Percentiles rank a stretch among this genome's conserved stretches.
Conservation (phyloP, 2,113 vertebrate species). For the Cochlearius cochlearius region DNA sequence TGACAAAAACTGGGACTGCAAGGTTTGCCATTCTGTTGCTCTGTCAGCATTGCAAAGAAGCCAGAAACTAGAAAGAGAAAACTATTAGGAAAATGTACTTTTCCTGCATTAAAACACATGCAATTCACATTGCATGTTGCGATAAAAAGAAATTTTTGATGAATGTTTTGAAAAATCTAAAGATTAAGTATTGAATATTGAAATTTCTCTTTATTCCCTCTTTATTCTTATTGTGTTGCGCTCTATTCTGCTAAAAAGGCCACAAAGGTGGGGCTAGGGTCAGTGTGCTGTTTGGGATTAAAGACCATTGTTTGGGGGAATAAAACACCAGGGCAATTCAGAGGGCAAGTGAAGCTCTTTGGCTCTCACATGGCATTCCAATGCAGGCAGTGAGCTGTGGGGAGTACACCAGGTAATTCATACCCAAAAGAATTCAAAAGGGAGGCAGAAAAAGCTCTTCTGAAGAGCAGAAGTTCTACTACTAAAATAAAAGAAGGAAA, state of each 20-base stretch:
- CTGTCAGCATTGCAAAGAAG: background rate
- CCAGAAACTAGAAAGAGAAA: background rate
- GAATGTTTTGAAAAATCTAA: background rate
- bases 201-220: background rate
- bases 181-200: background rate
- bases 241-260: background rate
- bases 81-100: background rate
- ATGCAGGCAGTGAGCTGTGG: background rate
- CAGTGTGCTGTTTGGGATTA: background rate
- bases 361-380: background rate
- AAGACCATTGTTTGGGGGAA: background rate
- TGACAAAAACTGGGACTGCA: background rate
- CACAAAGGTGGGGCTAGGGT: background rate
- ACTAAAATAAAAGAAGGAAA: slow-evolving; percentile 33
- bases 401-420: background rate
- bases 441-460: background rate
- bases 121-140: background rate
- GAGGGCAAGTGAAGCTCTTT: background rate
- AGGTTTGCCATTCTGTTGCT: slow-evolving; percentile 2
- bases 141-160: background rate
- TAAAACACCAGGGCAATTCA: background rate
- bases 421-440: background rate
- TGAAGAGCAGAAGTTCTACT: slow-evolving; percentile 7
- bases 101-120: background rate
- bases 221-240: too few species aligned